Evolutionary conservation across 2,113 vertebrate species (phyloP).

Genomic region (Apteryx owenii): DNA sequence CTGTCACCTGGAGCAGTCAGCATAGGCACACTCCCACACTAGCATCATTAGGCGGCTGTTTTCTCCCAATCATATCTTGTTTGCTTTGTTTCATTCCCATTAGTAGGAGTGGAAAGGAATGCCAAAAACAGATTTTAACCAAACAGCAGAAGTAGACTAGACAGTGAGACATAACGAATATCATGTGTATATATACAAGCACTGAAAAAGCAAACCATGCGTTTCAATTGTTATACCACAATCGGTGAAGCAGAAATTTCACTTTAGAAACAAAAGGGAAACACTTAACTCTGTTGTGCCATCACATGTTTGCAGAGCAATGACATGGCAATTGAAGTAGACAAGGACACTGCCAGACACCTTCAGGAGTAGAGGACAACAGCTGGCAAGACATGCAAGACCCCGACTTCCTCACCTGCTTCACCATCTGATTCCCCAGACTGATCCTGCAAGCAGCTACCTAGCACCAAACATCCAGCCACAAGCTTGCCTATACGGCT

Average conservation of each 20-base stretch:
- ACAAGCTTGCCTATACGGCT: background rate
- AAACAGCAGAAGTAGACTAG: background rate
- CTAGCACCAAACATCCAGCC: background rate
- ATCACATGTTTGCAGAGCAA: background rate
- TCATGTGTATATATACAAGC: background rate
- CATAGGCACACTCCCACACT: background rate
- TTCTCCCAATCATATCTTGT: background rate
- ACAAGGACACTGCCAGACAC: background rate
- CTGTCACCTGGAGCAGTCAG: background rate
- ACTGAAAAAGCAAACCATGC: background rate
- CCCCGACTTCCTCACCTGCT: background rate
- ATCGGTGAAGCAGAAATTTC: constrained; percentile 9
- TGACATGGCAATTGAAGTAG: background rate
- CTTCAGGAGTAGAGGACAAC: background rate
- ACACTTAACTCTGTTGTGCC: background rate
- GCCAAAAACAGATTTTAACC: background rate
- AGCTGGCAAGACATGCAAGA: background rate
- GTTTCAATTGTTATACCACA: background rate
- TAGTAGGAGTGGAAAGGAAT: background rate
- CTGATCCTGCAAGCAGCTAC: background rate
- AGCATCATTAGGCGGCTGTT: background rate
- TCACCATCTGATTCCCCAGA: background rate
- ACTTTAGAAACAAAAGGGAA: background rate
- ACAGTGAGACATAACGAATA: background rate
- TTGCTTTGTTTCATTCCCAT: background rate